Conservation (phyloP, 2,888 invertebrate species). For the Apoderus coryli region DNA sequence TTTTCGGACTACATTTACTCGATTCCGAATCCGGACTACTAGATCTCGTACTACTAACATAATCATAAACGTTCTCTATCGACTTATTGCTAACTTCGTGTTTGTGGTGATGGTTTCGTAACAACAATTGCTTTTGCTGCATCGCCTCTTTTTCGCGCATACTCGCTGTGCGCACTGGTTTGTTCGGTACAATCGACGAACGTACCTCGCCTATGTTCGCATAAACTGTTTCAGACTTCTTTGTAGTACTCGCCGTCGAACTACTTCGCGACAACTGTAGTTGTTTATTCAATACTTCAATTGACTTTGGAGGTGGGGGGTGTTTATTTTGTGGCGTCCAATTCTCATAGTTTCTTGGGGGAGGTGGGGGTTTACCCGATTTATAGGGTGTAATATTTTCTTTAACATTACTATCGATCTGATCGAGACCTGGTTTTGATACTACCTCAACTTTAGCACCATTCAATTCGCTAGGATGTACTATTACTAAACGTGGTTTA, state of each 20-base stretch:
- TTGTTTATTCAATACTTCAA: conserved; percentile 34
- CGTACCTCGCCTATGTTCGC: conserved; percentile 76
- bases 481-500: conserved; percentile 53
- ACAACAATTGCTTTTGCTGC: conserved; percentile 34
- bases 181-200: conserved; percentile 59
- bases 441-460: conserved; percentile 69
- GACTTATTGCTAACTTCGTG: conserved; percentile 22
- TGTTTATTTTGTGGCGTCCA: conserved; percentile 44
- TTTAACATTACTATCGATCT: conserved; percentile 12
- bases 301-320: conserved; percentile 59
- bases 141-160: conserved; percentile 67
- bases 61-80: conserved; percentile 47
- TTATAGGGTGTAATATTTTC: too few relatives aligned
- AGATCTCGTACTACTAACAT: conserved; percentile 47
- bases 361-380: conserved; percentile 50
- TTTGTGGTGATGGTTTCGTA: conserved; percentile 24
- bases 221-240: conserved; percentile 47
- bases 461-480: conserved; percentile 76
- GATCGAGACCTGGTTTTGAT: conserved; percentile 28
- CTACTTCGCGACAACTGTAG: conserved; percentile 28
- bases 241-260: conserved; percentile 17
- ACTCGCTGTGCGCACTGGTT: conserved; percentile 75
- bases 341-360: conserved; percentile 45
- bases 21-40: conserved; percentile 55
- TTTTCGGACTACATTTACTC: conserved; percentile 31